These are phyloP conservation scores for Molossus alvarezi DNA, from an alignment of 2,797 vertebrate species.

Conservation along the genomic window DNA sequence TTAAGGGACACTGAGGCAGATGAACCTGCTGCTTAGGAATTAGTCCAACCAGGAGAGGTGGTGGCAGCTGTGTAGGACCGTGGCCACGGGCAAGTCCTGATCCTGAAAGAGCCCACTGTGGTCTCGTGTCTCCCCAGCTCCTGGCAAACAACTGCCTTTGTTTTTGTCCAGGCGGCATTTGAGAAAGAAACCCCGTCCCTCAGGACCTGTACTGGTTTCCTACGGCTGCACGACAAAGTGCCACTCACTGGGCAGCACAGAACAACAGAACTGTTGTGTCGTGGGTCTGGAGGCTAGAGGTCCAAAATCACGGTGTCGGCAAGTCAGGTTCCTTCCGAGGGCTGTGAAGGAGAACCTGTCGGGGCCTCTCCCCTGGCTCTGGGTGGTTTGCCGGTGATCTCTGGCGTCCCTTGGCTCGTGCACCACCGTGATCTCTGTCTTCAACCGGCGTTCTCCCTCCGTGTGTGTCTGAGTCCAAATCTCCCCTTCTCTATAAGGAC, in stretches of 20 bases:
- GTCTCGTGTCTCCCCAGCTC: not conserved
- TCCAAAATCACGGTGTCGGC: not conserved
- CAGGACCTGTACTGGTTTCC: not conserved
- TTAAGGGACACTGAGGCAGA: not conserved
- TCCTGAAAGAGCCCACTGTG: fast-evolving
- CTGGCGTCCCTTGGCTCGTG: not conserved
- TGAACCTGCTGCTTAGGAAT: not conserved
- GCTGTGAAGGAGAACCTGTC: not conserved
- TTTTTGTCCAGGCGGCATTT: not conserved
- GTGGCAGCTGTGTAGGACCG: not conserved
- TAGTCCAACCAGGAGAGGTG: not conserved
- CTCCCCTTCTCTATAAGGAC: not conserved
- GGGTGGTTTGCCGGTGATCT: not conserved
- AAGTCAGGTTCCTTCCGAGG: not conserved
- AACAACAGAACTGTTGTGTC: not conserved
- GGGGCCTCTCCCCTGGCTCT: not conserved
- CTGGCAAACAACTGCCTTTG: not conserved
- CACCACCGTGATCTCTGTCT: not conserved
- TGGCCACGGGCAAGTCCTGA: not conserved
- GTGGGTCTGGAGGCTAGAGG: not conserved
- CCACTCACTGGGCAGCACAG: not conserved
- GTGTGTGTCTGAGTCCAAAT: not conserved
- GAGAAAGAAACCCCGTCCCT: not conserved
- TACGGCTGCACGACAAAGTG: not conserved
- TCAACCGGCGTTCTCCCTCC: fast-evolving